These are phyloP conservation scores for Trissolcus brochymenae DNA, from an alignment of 2,888 invertebrate genomes.

Conservation along the genomic window DNA sequence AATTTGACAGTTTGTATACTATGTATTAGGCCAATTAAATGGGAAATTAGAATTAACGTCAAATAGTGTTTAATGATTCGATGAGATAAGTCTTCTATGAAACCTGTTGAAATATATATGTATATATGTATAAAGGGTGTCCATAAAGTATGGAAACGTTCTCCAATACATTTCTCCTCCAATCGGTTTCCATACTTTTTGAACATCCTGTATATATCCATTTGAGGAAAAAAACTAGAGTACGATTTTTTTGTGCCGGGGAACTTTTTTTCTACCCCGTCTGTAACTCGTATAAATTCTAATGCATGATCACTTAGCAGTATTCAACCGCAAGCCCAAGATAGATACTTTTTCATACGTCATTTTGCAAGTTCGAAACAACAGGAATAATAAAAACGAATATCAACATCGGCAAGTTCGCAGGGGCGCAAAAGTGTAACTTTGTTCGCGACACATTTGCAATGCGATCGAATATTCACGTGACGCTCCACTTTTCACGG, in stretches of 20 bases:
- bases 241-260: neutral
- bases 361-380: constrained; percentile 28
- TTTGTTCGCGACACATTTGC: constrained; percentile 33
- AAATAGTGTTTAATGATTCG: too few species aligned
- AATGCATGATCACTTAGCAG: constrained; percentile 28
- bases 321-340: constrained; percentile 20
- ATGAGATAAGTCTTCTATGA: too few species aligned
- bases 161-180: too few species aligned
- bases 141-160: too few species aligned
- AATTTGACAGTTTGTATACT: too few species aligned
- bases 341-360: constrained; percentile 34
- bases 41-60: too few species aligned
- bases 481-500: constrained; percentile 24
- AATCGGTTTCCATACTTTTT: too few species aligned
- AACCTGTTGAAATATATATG: neutral
- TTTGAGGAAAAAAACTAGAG: neutral
- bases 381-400: constrained; percentile 41
- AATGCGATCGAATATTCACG: constrained; percentile 43
- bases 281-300: constrained; percentile 14
- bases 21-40: neutral
- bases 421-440: constrained; percentile 24
- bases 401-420: constrained; percentile 41
- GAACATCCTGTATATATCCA: too few species aligned
- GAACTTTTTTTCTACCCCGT: constrained; percentile 3
- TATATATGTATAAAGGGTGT: too few species aligned